Evolutionary conservation across 1,140 invertebrate genomes (phyloP).

Genomic region (Pogonomyrmex barbatus): DNA sequence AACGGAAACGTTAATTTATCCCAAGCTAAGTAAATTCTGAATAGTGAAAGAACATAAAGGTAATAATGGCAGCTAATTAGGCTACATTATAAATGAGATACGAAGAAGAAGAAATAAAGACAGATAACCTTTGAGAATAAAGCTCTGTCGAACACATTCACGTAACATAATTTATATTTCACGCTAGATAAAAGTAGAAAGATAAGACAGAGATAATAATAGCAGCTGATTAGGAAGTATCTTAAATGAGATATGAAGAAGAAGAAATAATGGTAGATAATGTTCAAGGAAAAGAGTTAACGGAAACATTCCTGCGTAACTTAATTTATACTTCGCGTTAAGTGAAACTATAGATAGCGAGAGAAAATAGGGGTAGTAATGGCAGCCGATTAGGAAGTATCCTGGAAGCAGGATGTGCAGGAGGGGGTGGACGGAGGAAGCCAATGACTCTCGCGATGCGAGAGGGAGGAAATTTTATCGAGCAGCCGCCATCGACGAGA

Average conservation of each 20-base stretch:
- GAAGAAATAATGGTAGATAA: slow-evolving; percentile 51
- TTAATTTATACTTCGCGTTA: slow-evolving; percentile 56
- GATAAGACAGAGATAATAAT: slow-evolving; percentile 39
- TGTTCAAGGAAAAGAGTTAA: slow-evolving; percentile 44
- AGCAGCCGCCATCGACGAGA: slow-evolving; percentile 59
- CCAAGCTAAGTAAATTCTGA: not conserved
- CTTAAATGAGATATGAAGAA: slow-evolving; percentile 46
- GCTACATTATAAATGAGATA: not conserved
- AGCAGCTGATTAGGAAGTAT: slow-evolving; percentile 44
- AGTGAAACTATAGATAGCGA: slow-evolving; percentile 53
- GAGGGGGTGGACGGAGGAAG: slow-evolving; percentile 53
- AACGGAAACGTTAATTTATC: not conserved
- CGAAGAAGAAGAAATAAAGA: not conserved
- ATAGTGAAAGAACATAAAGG: not conserved
- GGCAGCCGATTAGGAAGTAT: slow-evolving; percentile 63
- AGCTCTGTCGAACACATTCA: not conserved
- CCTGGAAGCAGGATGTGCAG: slow-evolving; percentile 48
- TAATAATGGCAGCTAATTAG: not conserved
- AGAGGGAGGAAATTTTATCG: slow-evolving; percentile 68
- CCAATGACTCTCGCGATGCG: slow-evolving; percentile 54
- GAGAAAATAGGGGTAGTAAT: slow-evolving; percentile 62
- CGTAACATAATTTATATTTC: slow-evolving; percentile 9
- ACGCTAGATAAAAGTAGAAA: not conserved
- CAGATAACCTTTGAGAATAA: not conserved
- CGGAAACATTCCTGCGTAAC: slow-evolving; percentile 52